Base-by-base conservation (phyloP, 2,888 invertebrate genomes). In the Fragum fragum region DNA sequence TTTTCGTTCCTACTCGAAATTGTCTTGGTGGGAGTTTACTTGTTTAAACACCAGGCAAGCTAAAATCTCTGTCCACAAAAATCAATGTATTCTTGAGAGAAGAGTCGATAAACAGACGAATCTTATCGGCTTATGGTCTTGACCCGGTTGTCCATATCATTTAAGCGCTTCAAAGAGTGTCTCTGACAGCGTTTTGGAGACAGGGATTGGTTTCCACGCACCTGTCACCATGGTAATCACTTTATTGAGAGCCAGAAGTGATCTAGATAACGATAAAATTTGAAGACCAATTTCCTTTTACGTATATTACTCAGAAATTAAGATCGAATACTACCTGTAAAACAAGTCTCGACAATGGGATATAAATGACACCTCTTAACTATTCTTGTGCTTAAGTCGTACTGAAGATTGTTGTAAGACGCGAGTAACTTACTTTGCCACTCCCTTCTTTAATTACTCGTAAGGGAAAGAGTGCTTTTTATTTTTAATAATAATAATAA, bases 101-200 rank as follows among this genome's bases (percentile, higher is more conserved):
- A 21, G 63, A 71, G 74, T 77, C 81, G 76, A 81, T 81, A 76
- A 81, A 47, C 47, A 81, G 81, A 74, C 63, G 73, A 73, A 42
- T 79, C 81, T 77, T 81, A 81, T 81, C 78, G 81, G 78, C 81
- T 81, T 77, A 74, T 52, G 73, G 55, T 55, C 66, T 61, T 81
- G 76, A 81, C 81, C 81, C 76, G 63, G 18, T 66, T 69, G 66
- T 26, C 66, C 66, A 42, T 66, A 66, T 66, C 66, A 39, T 23
- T 18, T 66, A 66, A 66, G 42, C 66, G 66, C 66, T 66, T 66
- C 36, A 66, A 66, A 42, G 21, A 39, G 42, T 42, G 47, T 36
- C 28, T 18, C 71, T 55, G 59, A 77, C 73, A 76, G 73, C 68
- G 74, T 73, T 61, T 81, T 36, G 80, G 61, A 23, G 68, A 75